Evolutionary conservation across 2,797 vertebrate species (phyloP).

Genomic region (Phataginus tricuspis): DNA sequence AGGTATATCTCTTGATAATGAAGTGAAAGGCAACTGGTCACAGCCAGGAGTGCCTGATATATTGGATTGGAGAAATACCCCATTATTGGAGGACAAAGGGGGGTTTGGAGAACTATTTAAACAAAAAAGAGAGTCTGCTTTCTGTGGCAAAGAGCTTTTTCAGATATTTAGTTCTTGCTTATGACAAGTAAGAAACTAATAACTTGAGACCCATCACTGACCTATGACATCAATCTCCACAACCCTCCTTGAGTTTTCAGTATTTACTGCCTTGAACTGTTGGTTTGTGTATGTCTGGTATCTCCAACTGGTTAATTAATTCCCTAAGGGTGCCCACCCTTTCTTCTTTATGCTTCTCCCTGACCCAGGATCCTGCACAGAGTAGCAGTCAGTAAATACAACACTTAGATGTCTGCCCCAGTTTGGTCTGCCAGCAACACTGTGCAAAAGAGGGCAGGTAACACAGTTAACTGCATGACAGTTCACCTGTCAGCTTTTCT

Average conservation of each 20-base stretch:
- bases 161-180: conserved; percentile 13
- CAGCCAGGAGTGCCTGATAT: background rate
- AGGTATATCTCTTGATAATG: background rate
- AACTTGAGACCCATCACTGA: background rate
- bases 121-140: background rate
- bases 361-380: background rate
- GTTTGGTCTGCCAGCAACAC: background rate
- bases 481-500: background rate
- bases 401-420: background rate
- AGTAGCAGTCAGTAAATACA: background rate
- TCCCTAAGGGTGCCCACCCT: background rate
- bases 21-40: background rate
- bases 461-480: background rate
- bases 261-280: background rate
- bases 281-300: background rate
- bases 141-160: background rate
- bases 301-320: background rate
- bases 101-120: background rate
- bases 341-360: background rate
- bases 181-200: background rate
- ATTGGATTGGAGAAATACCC: background rate
- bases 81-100: background rate
- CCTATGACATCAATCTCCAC: background rate
- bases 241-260: background rate
- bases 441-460: background rate